phyloP scores from a whole-genome alignment of 2,888 invertebrate genomes.

The Lepetodrilus schrolli region DNA sequence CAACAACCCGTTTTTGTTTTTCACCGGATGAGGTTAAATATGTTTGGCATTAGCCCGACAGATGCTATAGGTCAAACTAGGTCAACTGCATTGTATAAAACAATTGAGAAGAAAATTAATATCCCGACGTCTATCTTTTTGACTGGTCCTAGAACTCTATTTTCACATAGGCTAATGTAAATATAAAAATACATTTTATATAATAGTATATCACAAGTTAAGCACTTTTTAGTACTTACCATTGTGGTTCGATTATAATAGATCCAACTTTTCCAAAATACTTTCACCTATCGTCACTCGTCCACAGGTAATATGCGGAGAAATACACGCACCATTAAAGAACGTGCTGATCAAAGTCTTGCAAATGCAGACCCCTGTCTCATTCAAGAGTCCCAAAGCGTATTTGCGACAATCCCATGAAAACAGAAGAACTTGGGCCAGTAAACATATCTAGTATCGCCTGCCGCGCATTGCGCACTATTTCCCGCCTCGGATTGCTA shows the following conservation, averaged over 20 bases:
- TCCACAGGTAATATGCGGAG: background rate
- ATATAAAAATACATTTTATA: too few relatives aligned
- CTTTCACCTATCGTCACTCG: slow-evolving; percentile 1
- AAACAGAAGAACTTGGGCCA: background rate
- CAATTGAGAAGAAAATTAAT: too few relatives aligned
- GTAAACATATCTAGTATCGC: background rate
- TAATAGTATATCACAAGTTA: too few relatives aligned
- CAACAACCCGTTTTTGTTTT: too few relatives aligned
- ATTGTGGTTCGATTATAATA: background rate
- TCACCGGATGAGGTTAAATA: too few relatives aligned
- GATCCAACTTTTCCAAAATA: background rate
- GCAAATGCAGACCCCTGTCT: slow-evolving; percentile 7
- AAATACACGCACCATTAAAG: background rate
- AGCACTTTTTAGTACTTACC: too few relatives aligned
- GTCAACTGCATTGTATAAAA: too few relatives aligned
- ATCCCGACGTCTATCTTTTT: too few relatives aligned
- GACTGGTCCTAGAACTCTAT: too few relatives aligned
- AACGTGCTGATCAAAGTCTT: background rate
- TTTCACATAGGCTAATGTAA: too few relatives aligned
- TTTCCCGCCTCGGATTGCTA: slow-evolving; percentile 20
- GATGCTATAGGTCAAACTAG: too few relatives aligned
- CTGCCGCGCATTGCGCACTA: slow-evolving; percentile 1
- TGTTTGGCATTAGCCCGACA: too few relatives aligned
- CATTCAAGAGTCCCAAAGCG: background rate
- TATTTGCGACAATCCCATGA: background rate